phyloP scores from a whole-genome alignment of 2,888 invertebrate species.

The Protodeltote pygarga region DNA sequence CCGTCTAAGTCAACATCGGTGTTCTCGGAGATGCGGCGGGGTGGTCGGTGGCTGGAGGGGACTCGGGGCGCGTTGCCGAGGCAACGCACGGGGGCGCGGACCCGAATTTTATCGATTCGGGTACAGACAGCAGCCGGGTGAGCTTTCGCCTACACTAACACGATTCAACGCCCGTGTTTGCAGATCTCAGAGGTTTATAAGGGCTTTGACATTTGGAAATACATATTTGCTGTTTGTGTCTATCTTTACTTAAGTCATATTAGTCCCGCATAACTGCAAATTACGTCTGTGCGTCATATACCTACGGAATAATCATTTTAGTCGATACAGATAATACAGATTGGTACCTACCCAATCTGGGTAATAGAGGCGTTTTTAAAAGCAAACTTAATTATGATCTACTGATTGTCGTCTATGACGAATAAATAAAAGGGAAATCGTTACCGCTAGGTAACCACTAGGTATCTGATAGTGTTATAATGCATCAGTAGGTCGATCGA shows the following conservation, averaged over 20 bases:
- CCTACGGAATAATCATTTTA: slow-evolving; percentile 34
- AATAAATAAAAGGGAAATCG: too few relatives aligned
- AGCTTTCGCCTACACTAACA: slow-evolving; percentile 81
- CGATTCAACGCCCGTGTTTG: slow-evolving; percentile 84
- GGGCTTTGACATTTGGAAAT: slow-evolving; percentile 80
- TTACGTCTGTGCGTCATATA: slow-evolving; percentile 47
- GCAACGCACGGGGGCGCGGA: slow-evolving; percentile 82
- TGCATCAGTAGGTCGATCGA: too few relatives aligned
- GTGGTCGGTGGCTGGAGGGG: slow-evolving; percentile 59
- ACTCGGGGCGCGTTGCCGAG: slow-evolving; percentile 74
- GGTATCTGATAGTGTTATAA: too few relatives aligned
- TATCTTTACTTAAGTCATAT: slow-evolving; percentile 52
- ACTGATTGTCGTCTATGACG: too few relatives aligned
- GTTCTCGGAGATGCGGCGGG: slow-evolving; percentile 76
- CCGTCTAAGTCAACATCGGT: slow-evolving; percentile 86
- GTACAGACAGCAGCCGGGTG: slow-evolving; percentile 83
- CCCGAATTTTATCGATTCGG: slow-evolving; percentile 87
- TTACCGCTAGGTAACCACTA: too few relatives aligned
- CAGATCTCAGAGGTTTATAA: slow-evolving; percentile 81
- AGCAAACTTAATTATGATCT: too few relatives aligned
- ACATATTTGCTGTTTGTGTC: slow-evolving; percentile 56
- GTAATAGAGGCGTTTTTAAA: too few relatives aligned
- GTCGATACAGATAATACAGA: too few relatives aligned
- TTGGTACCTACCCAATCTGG: too few relatives aligned
- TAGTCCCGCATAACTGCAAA: slow-evolving; percentile 54